Conservation (phyloP, 2,113 vertebrate genomes). For the Psephotus haematonotus region DNA sequence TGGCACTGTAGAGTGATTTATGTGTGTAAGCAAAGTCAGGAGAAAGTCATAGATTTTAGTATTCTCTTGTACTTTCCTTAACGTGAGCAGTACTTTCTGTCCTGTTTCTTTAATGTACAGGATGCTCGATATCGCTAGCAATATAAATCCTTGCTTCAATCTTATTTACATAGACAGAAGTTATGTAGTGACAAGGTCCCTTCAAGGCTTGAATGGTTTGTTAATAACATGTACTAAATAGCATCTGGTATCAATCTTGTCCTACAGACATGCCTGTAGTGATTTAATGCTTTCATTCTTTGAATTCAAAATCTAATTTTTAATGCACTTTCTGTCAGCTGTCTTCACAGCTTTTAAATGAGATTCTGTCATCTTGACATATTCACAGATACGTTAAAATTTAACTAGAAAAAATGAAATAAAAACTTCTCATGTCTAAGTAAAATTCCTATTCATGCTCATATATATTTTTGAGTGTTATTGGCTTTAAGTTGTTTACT, state of each 20-base stretch:
- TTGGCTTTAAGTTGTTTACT: neutral
- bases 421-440: conserved; percentile 56
- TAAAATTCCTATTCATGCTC: conserved; percentile 21
- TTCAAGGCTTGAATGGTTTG: conserved; percentile 79
- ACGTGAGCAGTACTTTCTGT: conserved; percentile 58
- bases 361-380: conserved; percentile 80
- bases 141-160: conserved; percentile 73
- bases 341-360: conserved; percentile 79
- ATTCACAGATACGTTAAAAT: conserved; percentile 74
- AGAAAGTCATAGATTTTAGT: conserved; percentile 69
- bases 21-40: conserved; percentile 67
- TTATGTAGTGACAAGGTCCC: conserved; percentile 81
- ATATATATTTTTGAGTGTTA: conserved; percentile 21
- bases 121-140: conserved; percentile 54
- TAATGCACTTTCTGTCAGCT: conserved; percentile 80
- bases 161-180: conserved; percentile 81
- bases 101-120: conserved; percentile 64
- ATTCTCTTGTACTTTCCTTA: conserved; percentile 57
- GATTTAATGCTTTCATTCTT: conserved; percentile 81
- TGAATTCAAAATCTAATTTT: conserved; percentile 82
- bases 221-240: conserved; percentile 83
- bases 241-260: conserved; percentile 81
- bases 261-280: conserved; percentile 73
- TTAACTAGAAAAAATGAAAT: conserved; percentile 73
- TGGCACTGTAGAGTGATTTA: conserved; percentile 47